Base-by-base conservation (phyloP, 2,113 vertebrate species). In the Crotalus viridis region DNA sequence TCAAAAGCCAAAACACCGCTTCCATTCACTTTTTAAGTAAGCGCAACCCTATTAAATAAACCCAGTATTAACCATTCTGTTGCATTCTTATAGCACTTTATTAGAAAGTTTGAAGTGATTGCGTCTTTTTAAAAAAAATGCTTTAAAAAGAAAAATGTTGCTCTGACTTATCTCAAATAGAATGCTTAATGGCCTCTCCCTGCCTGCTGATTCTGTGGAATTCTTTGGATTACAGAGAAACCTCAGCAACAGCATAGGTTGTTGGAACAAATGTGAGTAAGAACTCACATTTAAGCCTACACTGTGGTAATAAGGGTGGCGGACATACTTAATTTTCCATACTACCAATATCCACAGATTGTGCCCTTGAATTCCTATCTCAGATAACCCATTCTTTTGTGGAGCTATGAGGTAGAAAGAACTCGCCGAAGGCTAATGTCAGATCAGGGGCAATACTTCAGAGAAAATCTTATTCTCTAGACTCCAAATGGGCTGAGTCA, bases 111-210 rank as follows among this genome's bases (percentile, higher is more conserved):
- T 95, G 94, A 93, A 85, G 90, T 1, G 92, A 51, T 24, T 85
- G 87, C 54, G 10, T 94, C 87, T 88, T 61, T 93, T 93, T 95
- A 94, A 95, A 59, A 55, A 64, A 28, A 69, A 95, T 94, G 91
- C 93, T 94, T 95, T 95, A 92, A 95, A 95, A 95, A 94, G 39
- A 10, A 24, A 92, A 94, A 96, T 95, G 89, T 91, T 96, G 93
- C 93, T 95, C 86, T 94, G 93, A 89, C 90, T 90, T 74, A 89
- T 95, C 95, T 96, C 94, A 95, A 15, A 33, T n/a, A 69, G 26
- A 69, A 15, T 69, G 28, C 64, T 69, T 28, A 33, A 69, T n/a
- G 64, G 64, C 64, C 10, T 69, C 12, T 69, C 28, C 10, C 59
- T 64, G 59, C 59, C 59, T 69, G 64, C 64, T n/a, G 61, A n/a